Evolutionary conservation across 2,888 invertebrate genomes (phyloP), one percentile per base, ranked within the genome.

Genomic region (Synergus itoensis): DNA sequence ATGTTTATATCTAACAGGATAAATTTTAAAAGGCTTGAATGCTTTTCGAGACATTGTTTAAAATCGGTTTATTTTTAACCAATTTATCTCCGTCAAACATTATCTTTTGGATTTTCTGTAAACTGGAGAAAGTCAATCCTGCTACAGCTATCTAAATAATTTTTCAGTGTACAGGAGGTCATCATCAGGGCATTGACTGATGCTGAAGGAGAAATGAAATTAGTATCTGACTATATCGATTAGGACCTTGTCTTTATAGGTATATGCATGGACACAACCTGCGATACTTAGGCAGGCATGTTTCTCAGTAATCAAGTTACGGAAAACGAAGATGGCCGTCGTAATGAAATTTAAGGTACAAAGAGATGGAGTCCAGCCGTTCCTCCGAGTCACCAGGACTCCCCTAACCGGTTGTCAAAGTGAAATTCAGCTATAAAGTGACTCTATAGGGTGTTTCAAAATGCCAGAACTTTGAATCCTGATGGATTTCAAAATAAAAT

Each of bases 271-370:
- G 86, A 85, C 86, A 86, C 88, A 84, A 88, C 86, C 85, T 85
- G 83, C 80, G 87, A 87, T 89, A 89, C 89, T 90, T 90, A 88
- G 88, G 86, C 83, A 88, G 87, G 87, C 87, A 87, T 89, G 89
- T 88, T 88, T 88, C 86, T 88, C 88, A 87, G 89, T 91, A 91
- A 90, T 89, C 84, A 86, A 86, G 86, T 91, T 91, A 90, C 82
- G 82, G 82, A 83, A 73, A 84, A 87, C 85, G 86, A 87, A 87
- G 88, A 88, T 88, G 87, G 87, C 85, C 82, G 85, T 84, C 81
- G 81, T 90, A 90, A 91, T 90, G 86, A 87, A 90, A 90, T 91
- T 90, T 87, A 87, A 87, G 88, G 88, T 87, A 89, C 90, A 90
- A 91, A 90, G 90, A 90, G 89, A 88, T 87, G 84, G 79, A 83